Conservation (phyloP, 2,888 invertebrate genomes). For the Eumerus sabulonum region DNA sequence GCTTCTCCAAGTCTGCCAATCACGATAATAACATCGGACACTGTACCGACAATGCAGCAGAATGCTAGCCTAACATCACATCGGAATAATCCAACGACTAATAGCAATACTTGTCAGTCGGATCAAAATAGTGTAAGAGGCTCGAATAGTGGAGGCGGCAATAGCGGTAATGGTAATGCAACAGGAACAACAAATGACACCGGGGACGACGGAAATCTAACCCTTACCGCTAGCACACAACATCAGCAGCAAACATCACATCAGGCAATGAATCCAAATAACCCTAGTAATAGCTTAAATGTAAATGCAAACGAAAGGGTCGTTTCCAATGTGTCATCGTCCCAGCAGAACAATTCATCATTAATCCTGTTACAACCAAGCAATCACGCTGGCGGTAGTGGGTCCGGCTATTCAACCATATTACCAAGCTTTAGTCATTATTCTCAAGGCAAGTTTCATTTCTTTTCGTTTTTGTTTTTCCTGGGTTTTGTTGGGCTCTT, state of each 20-base stretch:
- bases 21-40: slow-evolving; percentile 64
- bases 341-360: slow-evolving; percentile 74
- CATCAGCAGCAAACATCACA: slow-evolving; percentile 77
- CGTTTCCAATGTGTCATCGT: slow-evolving; percentile 70
- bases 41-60: slow-evolving; percentile 56
- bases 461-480: slow-evolving; percentile 18
- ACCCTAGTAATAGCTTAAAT: slow-evolving; percentile 54
- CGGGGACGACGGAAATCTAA: slow-evolving; percentile 34
- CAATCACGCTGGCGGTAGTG: slow-evolving; percentile 72
- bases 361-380: slow-evolving; percentile 82
- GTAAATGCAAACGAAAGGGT: slow-evolving; percentile 60
- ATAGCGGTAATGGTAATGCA: slow-evolving; percentile 37
- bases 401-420: slow-evolving; percentile 81
- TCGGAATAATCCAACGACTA: slow-evolving; percentile 51
- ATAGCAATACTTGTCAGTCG: slow-evolving; percentile 34
- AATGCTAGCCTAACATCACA: slow-evolving; percentile 33
- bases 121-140: slow-evolving; percentile 41
- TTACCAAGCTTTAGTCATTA: slow-evolving; percentile 86
- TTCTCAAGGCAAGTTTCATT: slow-evolving; percentile 82
- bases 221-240: slow-evolving; percentile 68
- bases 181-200: slow-evolving; percentile 17
- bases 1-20: slow-evolving; percentile 71
- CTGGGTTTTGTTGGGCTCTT: too few species aligned
- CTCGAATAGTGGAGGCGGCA: slow-evolving; percentile 26
- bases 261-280: slow-evolving; percentile 69